Conservation (phyloP, 2,888 invertebrate species). For the Harpagoxenus sublaevis region DNA sequence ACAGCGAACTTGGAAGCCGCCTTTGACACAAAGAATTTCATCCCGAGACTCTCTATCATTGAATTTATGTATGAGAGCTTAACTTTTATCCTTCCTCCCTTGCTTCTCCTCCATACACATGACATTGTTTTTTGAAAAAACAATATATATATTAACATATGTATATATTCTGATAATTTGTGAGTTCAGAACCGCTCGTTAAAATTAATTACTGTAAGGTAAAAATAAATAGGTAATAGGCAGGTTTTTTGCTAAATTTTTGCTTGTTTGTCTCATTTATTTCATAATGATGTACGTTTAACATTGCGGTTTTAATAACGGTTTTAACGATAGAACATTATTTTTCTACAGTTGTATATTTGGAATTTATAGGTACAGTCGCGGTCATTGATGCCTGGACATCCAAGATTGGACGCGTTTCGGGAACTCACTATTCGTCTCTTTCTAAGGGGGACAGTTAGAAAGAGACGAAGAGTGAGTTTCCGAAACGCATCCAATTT, state of each 20-base stretch:
- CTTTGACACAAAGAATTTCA: slow-evolving; percentile 37
- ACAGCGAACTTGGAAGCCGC: slow-evolving; percentile 32
- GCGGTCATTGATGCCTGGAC: too few relatives aligned
- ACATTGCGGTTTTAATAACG: neutral
- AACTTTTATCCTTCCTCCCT: slow-evolving; percentile 14
- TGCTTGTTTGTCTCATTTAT: neutral
- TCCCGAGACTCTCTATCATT: slow-evolving; percentile 18
- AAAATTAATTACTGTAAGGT: neutral
- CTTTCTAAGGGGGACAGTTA: too few relatives aligned
- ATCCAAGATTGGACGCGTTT: too few relatives aligned
- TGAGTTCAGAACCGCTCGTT: neutral
- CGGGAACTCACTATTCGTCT: too few relatives aligned
- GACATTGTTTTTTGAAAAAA: neutral
- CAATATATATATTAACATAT: neutral
- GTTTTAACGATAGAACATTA: neutral
- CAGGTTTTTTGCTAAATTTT: slow-evolving; percentile 5
- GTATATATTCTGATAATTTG: neutral
- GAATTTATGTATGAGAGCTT: slow-evolving; percentile 43
- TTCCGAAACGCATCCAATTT: too few relatives aligned
- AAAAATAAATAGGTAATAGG: neutral
- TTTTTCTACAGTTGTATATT: slow-evolving; percentile 1
- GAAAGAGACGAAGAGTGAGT: too few relatives aligned
- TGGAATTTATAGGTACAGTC: neutral
- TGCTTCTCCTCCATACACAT: neutral
- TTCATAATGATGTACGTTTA: neutral